A percentile compares a stretch with the other conserved stretches of the same genome.
These are phyloP conservation scores for Drosophila pandora DNA, from an alignment of 1,140 invertebrate species.

Conservation along the genomic window DNA sequence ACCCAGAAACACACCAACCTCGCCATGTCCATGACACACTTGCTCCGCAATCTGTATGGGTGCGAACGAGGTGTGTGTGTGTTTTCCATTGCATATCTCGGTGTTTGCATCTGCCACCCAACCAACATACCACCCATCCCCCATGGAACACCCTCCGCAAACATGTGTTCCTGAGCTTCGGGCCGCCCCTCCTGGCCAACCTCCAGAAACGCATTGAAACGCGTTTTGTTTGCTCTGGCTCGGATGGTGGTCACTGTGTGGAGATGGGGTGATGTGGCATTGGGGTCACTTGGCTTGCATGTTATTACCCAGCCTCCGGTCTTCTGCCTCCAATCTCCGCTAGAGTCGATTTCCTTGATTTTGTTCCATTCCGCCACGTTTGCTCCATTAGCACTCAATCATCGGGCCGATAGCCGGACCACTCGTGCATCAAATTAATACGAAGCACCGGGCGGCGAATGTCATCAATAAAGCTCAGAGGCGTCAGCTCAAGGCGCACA, in stretches of 20 bases:
- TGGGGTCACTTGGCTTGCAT: slow-evolving; percentile 32
- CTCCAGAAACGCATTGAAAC: slow-evolving; percentile 63
- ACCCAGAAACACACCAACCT: slow-evolving; percentile 17
- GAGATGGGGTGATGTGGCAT: slow-evolving; percentile 24
- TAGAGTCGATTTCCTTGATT: slow-evolving; percentile 36
- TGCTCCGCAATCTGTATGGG: slow-evolving; percentile 35
- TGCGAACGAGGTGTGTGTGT: slow-evolving; percentile 42
- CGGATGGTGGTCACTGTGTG: slow-evolving; percentile 25
- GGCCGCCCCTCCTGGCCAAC: not conserved
- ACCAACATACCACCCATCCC: not conserved
- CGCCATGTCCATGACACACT: slow-evolving; percentile 75
- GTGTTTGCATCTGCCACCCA: slow-evolving; percentile 68
- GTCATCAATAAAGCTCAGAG: slow-evolving; percentile 66
- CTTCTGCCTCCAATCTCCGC: not conserved
- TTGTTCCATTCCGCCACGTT: slow-evolving; percentile 58
- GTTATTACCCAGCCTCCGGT: not conserved
- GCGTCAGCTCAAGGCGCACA: slow-evolving; percentile 4
- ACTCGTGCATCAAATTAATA: slow-evolving; percentile 79
- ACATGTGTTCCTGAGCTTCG: slow-evolving; percentile 27
- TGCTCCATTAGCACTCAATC: slow-evolving; percentile 77
- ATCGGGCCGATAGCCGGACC: slow-evolving; percentile 50
- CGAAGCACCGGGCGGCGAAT: slow-evolving; percentile 48
- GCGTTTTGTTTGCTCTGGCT: slow-evolving; percentile 64
- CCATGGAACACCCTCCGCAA: slow-evolving; percentile 21
- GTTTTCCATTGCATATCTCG: slow-evolving; percentile 72